Evolutionary conservation across 2,113 vertebrate species (phyloP), one percentile per base, ranked within the genome.

Genomic region (Mormyrus iriodes): DNA sequence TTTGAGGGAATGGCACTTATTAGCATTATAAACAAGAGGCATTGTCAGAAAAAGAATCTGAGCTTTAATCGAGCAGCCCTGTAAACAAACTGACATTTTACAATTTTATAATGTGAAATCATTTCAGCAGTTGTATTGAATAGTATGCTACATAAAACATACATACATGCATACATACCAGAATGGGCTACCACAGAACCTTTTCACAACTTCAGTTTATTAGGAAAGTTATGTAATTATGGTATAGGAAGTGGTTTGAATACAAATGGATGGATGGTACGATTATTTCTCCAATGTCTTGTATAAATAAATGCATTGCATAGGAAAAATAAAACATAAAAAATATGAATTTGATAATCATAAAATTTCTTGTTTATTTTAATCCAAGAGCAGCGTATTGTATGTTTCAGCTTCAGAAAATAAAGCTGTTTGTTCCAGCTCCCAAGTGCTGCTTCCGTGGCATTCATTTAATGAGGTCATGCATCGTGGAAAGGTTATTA

Each of bases 1-100:
- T 94, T 94, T 96, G 95, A 85, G 4, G 83, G 13, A 85, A 85
- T 49, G 17, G 85, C 91, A 92, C 94, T 94, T 94, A 95, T 93
- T 49, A 84, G 46, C 17, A 84, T 84, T 46, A 24, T 24, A 46
- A 84, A 46, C 44, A 51, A 27, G 42, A 85, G 44, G 10, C 8
- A n/a, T 31, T 3, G 3, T 85, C n/a, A 85, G n/a, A 48, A 48
- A n/a, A 85, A n/a, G 46, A 51, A 85, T n/a, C 21, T 24, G 39
- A 84, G 12, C 31, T 82, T 84, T 84, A 84, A 84, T 46, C 10
- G 2, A n/a, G 24, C 10, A 42, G 48, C 9, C 44, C 24, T n/a
- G 24, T 42, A 35, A 79, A 79, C 15, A 1, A 79, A 8, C 73
- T 42, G 35, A 69, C 61, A 39, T 76, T 3, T 73, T 42, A 42